Conservation (phyloP, 2,888 invertebrate genomes). For the Conops quadrifasciatus region DNA sequence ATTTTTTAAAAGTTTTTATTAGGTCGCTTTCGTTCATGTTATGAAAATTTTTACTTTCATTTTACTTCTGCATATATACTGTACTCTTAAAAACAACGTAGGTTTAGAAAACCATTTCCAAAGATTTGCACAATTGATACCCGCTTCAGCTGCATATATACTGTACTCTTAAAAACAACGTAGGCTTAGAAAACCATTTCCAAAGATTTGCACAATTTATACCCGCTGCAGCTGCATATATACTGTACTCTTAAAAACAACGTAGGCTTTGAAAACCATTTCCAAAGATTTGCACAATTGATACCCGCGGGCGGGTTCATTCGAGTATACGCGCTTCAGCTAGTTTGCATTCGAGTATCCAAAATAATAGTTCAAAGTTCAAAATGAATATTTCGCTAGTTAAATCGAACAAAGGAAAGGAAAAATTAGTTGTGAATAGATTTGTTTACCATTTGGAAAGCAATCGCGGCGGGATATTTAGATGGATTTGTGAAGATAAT, state of each 20-base stretch:
- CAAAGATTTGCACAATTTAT: background rate
- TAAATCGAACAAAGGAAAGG: background rate
- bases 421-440: background rate
- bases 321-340: too few species aligned
- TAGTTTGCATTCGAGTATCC: background rate
- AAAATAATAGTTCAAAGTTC: background rate
- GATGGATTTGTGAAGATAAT: constrained; percentile 2
- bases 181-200: background rate
- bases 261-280: background rate
- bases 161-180: background rate
- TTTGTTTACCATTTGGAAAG: background rate
- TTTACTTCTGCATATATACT: too few species aligned
- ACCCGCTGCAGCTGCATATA: background rate
- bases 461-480: background rate
- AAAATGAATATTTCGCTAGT: background rate
- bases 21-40: too few species aligned
- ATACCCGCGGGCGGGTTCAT: too few species aligned
- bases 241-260: background rate
- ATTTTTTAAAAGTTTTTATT: too few species aligned
- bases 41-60: too few species aligned
- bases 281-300: background rate
- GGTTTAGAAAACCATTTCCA: too few species aligned
- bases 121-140: too few species aligned
- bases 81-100: too few species aligned
- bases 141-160: too few species aligned